Evolutionary conservation across 2,888 invertebrate genomes (phyloP).

Genomic region (Sipunculus nudus): DNA sequence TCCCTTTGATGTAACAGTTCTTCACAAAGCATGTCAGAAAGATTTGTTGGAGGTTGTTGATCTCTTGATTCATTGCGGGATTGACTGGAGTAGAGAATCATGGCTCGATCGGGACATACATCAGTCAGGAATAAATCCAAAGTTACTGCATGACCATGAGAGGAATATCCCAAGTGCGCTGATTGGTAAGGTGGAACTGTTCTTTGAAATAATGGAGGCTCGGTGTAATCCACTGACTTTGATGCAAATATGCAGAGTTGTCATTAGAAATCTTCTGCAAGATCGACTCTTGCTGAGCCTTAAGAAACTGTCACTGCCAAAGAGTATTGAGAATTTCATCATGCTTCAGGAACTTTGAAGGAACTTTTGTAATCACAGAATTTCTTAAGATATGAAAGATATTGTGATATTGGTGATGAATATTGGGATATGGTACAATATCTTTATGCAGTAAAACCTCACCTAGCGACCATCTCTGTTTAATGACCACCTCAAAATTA

Average conservation of each 20-base stretch:
- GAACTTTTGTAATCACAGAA: no score
- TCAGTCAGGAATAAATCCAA: slow-evolving; percentile 12
- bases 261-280: slow-evolving; percentile 8
- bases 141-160: slow-evolving; percentile 4
- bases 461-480: no score
- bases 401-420: no score
- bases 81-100: slow-evolving; percentile 38
- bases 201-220: slow-evolving; percentile 1
- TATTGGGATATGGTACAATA: no score
- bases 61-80: slow-evolving; percentile 38
- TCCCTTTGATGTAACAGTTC: slow-evolving; percentile 45
- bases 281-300: slow-evolving; percentile 7
- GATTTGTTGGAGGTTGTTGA: slow-evolving; percentile 20
- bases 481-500: no score
- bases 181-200: slow-evolving; percentile 1
- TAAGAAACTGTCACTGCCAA: slow-evolving; percentile 5
- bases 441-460: no score
- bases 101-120: slow-evolving; percentile 31
- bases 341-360: slow-evolving; percentile 12
- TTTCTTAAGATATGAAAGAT: no score
- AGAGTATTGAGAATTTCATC: slow-evolving; percentile 15
- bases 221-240: neutral
- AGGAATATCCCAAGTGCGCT: slow-evolving; percentile 5
- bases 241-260: slow-evolving; percentile 7
- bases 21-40: slow-evolving; percentile 37